Conservation (phyloP, 2,113 vertebrate genomes). For the Anolis carolinensis region DNA sequence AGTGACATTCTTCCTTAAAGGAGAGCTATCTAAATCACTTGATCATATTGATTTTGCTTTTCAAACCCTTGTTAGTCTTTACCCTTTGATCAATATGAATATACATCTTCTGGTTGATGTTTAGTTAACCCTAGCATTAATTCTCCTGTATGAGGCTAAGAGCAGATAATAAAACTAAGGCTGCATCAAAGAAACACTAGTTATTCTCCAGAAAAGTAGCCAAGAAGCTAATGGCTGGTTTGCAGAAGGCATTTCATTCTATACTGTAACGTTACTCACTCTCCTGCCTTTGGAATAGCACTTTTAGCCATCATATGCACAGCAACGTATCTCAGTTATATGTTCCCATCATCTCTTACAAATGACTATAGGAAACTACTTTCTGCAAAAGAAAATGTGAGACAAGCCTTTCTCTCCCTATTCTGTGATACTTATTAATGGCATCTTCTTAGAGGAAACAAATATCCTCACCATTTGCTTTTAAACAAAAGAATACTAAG, state of each 20-base stretch:
- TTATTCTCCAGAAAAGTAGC: conserved; percentile 4
- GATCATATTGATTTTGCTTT: neutral
- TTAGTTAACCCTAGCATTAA: neutral
- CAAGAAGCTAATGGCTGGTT: neutral
- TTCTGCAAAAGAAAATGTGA: neutral
- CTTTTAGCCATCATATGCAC: neutral
- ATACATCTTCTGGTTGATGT: neutral
- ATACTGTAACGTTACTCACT: neutral
- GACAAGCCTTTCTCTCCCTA: neutral
- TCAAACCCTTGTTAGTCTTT: neutral
- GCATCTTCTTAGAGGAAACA: neutral
- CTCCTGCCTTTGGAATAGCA: neutral
- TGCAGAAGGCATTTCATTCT: neutral
- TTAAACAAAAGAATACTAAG: conserved; percentile 10
- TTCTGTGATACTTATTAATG: neutral
- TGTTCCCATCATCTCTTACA: neutral
- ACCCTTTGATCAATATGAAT: neutral
- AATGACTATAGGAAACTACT: neutral
- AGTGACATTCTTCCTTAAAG: neutral
- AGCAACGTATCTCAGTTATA: neutral
- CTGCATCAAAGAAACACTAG: neutral
- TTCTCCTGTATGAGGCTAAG: neutral
- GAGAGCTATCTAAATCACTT: neutral
- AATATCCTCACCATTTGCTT: neutral
- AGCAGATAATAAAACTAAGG: neutral